A percentile compares a stretch with the other conserved stretches of the same genome.
phyloP scores from a whole-genome alignment of 2,888 invertebrate genomes.

The Nephrocerus scutellatus region DNA sequence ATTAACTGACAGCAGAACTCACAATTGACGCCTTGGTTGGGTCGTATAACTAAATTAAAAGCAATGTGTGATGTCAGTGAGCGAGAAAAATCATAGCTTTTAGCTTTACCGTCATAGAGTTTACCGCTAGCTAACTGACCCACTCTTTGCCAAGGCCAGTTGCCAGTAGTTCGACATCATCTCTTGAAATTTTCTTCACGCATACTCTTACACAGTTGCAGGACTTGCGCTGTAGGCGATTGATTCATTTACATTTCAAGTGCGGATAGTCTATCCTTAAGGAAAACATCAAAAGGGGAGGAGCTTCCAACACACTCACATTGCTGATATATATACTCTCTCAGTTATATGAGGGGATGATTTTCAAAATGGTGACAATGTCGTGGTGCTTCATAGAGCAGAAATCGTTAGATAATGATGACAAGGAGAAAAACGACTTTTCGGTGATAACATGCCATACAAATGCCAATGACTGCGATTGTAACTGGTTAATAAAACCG shows the following conservation, averaged over 20 bases:
- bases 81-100: conserved; percentile 21
- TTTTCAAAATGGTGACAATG: conserved; percentile 6
- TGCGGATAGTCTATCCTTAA: too few relatives aligned
- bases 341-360: conserved; percentile 3
- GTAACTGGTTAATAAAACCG: conserved; percentile 47
- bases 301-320: conserved; percentile 17
- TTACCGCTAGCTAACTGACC: too few relatives aligned
- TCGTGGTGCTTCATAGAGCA: conserved; percentile 12
- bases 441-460: conserved; percentile 24
- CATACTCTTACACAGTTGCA: too few relatives aligned
- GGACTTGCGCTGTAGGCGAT: too few relatives aligned
- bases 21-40: too few relatives aligned
- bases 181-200: too few relatives aligned
- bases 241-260: too few relatives aligned
- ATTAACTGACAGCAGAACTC: too few relatives aligned
- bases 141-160: too few relatives aligned
- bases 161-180: too few relatives aligned
- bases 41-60: too few relatives aligned
- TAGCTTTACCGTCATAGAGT: conserved; percentile 23
- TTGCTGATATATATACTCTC: background rate
- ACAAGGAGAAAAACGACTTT: conserved; percentile 45
- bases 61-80: conserved; percentile 20
- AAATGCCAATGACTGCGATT: conserved; percentile 38
- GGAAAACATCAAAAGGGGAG: conserved; percentile 20
- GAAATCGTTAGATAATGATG: conserved; percentile 26